These are phyloP conservation scores for Linhomoeus sp. DNA, from an alignment of 2,888 invertebrate species.

Conservation along the genomic window DNA sequence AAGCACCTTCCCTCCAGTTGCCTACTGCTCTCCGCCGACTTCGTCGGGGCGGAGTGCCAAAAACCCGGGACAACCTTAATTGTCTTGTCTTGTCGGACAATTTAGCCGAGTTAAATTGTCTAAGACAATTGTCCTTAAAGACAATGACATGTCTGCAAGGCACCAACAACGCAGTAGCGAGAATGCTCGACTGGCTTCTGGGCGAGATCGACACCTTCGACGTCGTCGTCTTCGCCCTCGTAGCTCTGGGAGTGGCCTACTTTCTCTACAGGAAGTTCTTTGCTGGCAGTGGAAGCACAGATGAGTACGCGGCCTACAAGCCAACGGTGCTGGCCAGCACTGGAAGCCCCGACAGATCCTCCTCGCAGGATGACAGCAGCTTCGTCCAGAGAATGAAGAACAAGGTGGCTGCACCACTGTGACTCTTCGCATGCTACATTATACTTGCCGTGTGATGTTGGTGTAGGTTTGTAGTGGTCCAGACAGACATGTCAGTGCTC, in stretches of 20 bases:
- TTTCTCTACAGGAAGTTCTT: background rate
- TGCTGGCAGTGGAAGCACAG: background rate
- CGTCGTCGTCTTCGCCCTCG: background rate
- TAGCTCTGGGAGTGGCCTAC: background rate
- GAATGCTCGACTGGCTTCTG: background rate
- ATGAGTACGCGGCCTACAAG: background rate
- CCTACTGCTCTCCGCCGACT: too few species aligned
- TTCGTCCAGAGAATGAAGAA: background rate
- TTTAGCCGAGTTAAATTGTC: too few species aligned
- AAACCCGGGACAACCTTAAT: too few species aligned
- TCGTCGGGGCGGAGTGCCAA: too few species aligned
- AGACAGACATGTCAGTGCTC: too few species aligned
- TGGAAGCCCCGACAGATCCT: background rate
- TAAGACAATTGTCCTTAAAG: too few species aligned
- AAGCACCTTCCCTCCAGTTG: too few species aligned
- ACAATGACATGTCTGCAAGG: too few species aligned
- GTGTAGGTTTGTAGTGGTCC: background rate
- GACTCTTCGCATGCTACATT: too few species aligned
- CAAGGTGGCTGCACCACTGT: too few species aligned
- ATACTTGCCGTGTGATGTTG: background rate
- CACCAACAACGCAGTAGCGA: too few species aligned
- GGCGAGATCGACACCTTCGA: conserved; percentile 1
- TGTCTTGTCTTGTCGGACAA: too few species aligned
- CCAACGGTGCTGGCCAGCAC: background rate
- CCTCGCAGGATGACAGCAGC: background rate